phyloP scores from a whole-genome alignment of 2,888 invertebrate species.

The Azorinus chamasolen region DNA sequence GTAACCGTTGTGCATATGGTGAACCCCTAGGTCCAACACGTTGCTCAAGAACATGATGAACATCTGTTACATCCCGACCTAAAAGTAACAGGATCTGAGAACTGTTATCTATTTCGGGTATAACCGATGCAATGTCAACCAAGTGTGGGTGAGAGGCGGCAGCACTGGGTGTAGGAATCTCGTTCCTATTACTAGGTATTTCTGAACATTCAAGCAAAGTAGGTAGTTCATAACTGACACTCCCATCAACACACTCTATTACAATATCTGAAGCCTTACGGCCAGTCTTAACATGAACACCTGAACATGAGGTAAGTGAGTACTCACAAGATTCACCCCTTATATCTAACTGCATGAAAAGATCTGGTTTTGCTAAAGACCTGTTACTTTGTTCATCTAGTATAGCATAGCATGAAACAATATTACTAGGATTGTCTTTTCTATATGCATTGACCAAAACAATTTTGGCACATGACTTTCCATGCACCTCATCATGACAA shows the following conservation, averaged over 20 bases:
- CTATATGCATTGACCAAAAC: conserved; percentile 12
- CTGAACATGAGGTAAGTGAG: conserved; percentile 13
- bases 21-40: conserved; percentile 11
- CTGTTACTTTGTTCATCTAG: conserved; percentile 30
- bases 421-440: conserved; percentile 14
- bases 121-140: conserved; percentile 11
- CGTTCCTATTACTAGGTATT: conserved; percentile 16
- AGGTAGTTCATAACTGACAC: conserved; percentile 10
- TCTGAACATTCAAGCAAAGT: conserved; percentile 14
- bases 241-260: conserved; percentile 11
- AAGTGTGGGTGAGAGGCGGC: conserved; percentile 31
- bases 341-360: conserved; percentile 5
- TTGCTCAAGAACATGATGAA: conserved; percentile 32
- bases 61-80: conserved; percentile 23
- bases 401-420: conserved; percentile 26
- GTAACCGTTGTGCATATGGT: conserved; percentile 24
- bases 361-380: conserved; percentile 21
- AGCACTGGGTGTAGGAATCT: conserved; percentile 18
- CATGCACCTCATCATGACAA: conserved; percentile 1
- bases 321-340: conserved; percentile 10
- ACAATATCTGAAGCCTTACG: conserved; percentile 9
- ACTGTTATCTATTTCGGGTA: conserved; percentile 24
- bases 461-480: conserved; percentile 30
- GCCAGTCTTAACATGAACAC: conserved; percentile 15
- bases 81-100: conserved; percentile 14